Percentiles rank a stretch among this genome's conserved stretches.
Conservation (phyloP, 1,140 invertebrate genomes). For the Drosophila kanapiae region DNA sequence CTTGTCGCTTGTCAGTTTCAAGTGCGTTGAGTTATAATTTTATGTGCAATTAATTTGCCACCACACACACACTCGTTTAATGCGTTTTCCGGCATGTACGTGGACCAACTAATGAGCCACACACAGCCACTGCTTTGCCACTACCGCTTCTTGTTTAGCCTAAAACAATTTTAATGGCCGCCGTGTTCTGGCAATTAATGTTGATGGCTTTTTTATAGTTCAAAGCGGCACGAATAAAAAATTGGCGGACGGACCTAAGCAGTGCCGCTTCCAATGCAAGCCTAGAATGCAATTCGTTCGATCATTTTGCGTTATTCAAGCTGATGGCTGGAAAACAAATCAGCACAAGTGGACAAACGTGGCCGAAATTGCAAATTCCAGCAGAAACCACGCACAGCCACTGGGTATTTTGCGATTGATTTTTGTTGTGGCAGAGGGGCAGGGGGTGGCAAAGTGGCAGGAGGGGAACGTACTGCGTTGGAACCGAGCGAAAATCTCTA, state of each 20-base stretch:
- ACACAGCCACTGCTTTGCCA: conserved; percentile 21
- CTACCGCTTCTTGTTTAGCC: conserved; percentile 44
- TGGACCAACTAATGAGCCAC: conserved; percentile 63
- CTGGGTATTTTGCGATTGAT: conserved; percentile 64
- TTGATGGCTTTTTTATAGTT: conserved; percentile 77
- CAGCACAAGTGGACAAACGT: conserved; percentile 55
- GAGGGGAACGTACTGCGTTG: conserved; percentile 26
- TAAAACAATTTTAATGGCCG: conserved; percentile 58
- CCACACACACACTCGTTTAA: conserved; percentile 49
- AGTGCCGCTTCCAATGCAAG: conserved; percentile 9
- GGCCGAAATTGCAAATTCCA: conserved; percentile 47
- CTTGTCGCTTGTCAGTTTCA: conserved; percentile 62
- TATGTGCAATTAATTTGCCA: conserved; percentile 82
- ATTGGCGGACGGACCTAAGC: neutral
- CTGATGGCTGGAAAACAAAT: conserved; percentile 36
- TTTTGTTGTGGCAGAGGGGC: conserved; percentile 39
- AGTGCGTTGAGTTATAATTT: conserved; percentile 77
- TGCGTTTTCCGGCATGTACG: conserved; percentile 39
- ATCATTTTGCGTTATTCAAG: conserved; percentile 34
- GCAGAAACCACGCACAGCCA: conserved; percentile 35
- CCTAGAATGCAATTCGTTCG: conserved; percentile 25
- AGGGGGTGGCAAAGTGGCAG: too few relatives aligned
- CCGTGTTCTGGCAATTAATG: conserved; percentile 62
- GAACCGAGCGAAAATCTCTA: conserved; percentile 68
- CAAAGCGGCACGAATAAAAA: neutral